These are phyloP conservation scores for Tineola bisselliella DNA, from an alignment of 2,888 invertebrate genomes.

Conservation along the genomic window DNA sequence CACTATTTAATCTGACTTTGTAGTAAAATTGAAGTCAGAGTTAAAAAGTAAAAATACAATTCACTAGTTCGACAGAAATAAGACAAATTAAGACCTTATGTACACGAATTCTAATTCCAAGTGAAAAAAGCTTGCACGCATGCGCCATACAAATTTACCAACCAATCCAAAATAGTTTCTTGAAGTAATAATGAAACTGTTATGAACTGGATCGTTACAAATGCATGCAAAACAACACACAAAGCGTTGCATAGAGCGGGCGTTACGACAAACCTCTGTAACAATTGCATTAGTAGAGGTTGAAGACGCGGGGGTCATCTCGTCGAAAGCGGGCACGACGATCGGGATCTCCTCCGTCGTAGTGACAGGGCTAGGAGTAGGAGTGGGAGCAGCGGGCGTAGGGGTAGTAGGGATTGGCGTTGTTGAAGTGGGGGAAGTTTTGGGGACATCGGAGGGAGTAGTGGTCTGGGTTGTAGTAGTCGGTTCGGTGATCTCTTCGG, in stretches of 20 bases:
- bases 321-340: slow-evolving; percentile 27
- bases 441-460: slow-evolving; percentile 15
- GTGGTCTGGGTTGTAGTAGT: slow-evolving; percentile 26
- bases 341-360: slow-evolving; percentile 31
- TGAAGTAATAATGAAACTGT: not conserved
- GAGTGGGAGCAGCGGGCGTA: slow-evolving; percentile 27
- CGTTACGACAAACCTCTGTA: slow-evolving; percentile 61
- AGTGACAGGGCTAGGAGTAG: slow-evolving; percentile 23
- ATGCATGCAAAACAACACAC: slow-evolving; percentile 19
- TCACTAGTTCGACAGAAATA: too few species aligned
- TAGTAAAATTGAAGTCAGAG: too few species aligned
- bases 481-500: slow-evolving; percentile 37
- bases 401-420: slow-evolving; percentile 20
- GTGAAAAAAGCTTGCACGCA: not conserved
- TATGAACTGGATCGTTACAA: too few species aligned
- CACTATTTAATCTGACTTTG: too few species aligned
- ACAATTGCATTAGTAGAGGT: slow-evolving; percentile 38
- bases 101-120: not conserved
- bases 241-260: slow-evolving; percentile 39
- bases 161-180: not conserved
- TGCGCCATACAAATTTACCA: not conserved
- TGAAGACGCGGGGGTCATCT: slow-evolving; percentile 36
- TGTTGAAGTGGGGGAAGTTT: slow-evolving; percentile 17
- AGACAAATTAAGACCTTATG: not conserved
- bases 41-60: too few species aligned